phyloP scores from a whole-genome alignment of 2,113 vertebrate species.

The Microcebus lehilahytsara region DNA sequence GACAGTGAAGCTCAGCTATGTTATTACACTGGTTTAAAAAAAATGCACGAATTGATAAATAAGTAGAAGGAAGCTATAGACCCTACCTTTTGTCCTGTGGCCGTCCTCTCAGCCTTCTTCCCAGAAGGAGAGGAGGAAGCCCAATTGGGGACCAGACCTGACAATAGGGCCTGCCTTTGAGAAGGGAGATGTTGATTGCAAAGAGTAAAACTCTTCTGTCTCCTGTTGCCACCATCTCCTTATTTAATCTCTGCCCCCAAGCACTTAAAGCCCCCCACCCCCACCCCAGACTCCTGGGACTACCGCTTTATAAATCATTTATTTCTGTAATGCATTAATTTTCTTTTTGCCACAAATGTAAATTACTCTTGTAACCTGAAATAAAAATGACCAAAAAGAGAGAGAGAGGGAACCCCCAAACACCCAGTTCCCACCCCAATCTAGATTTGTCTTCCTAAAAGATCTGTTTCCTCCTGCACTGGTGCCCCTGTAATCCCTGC shows the following conservation, averaged over 20 bases:
- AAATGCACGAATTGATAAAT: neutral
- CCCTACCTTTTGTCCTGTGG: neutral
- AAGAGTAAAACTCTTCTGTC: neutral
- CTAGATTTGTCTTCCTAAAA: neutral
- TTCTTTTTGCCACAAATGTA: neutral
- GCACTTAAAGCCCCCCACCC: neutral
- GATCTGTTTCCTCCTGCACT: neutral
- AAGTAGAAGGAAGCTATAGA: neutral
- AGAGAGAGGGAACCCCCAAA: neutral
- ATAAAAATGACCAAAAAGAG: neutral
- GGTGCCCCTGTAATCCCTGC: too few species aligned
- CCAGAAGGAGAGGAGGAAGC: neutral
- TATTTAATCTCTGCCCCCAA: neutral
- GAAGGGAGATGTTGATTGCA: neutral
- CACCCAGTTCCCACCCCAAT: neutral
- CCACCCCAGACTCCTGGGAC: neutral
- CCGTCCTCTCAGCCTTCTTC: neutral
- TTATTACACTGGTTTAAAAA: neutral
- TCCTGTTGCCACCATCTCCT: neutral
- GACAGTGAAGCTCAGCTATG: neutral
- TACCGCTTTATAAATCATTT: neutral
- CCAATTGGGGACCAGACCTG: neutral
- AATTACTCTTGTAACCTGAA: neutral
- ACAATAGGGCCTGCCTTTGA: neutral
- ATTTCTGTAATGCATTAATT: neutral